Conservation (phyloP, 1,140 invertebrate genomes). For the Camponotus vicinus region DNA sequence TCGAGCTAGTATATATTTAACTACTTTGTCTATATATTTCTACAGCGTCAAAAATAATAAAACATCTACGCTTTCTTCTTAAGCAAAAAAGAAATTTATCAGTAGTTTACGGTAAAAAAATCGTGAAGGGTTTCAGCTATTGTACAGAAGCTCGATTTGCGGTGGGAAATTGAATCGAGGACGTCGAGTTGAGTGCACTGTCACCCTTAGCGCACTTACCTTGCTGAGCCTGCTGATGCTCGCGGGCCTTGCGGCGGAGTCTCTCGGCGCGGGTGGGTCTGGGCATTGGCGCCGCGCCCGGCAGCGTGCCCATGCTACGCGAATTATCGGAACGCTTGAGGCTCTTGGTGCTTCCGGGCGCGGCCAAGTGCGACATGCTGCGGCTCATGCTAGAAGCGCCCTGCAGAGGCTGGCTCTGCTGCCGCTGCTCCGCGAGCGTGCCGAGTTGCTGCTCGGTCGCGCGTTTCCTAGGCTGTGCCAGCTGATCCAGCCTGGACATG, state of each 20-base stretch:
- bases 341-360: conserved; percentile 78
- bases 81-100: neutral
- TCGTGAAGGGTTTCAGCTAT: neutral
- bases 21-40: neutral
- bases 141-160: conserved; percentile 43
- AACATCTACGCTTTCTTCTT: neutral
- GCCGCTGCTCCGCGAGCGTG: conserved; percentile 84
- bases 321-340: conserved; percentile 85
- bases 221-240: conserved; percentile 83
- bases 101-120: neutral
- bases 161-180: neutral
- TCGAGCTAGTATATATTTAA: neutral
- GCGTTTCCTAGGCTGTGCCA: conserved; percentile 90
- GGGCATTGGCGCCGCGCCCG: conserved; percentile 83
- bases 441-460: conserved; percentile 86
- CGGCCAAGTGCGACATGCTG: conserved; percentile 90
- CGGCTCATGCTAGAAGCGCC: conserved; percentile 88
- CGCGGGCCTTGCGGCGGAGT: conserved; percentile 86
- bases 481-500: conserved; percentile 95
- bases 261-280: conserved; percentile 87
- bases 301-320: conserved; percentile 87
- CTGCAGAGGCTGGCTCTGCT: conserved; percentile 80
- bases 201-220: conserved; percentile 81
- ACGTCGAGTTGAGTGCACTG: conserved; percentile 79
- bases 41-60: neutral